Evolutionary conservation across 1,140 invertebrate genomes (phyloP), one percentile per base, ranked within the genome.

Genomic region (Calycopis cecrops): DNA sequence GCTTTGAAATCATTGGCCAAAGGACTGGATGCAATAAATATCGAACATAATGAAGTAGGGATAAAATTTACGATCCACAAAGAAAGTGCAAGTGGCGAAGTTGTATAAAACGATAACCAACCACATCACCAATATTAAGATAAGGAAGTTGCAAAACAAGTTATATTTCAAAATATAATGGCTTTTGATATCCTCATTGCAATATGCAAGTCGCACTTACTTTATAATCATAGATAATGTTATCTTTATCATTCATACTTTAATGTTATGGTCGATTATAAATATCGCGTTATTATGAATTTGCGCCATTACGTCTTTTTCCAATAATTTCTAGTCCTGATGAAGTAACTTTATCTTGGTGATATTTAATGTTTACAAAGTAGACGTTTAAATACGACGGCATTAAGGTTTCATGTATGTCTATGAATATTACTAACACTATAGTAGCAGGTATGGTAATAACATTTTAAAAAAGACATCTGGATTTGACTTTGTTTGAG

Each of bases 51-150:
- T 53, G 40, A 53, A 21, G 9, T 28, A 38, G 21, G 16, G 38
- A 28, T 33, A 21, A 52, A 53, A 49, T 59, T 54, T 53, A 59
- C 44, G 51, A 54, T 12, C 51, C 50, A 35, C 28, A 55, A 56
- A 61, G 59, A 61, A 61, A 61, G 59, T 52, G 59, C 33, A 61
- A 61, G 59, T 61, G 54, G 14, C 40, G 52, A 38, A 42, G 54
- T 50, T 17, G 10, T 57, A 50, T 59, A 53, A 44, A 53, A 28
- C 38, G 51, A 59, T 42, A 54, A 52, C 33, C 35, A 42, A 40
- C 42, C 38, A 38, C 49, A 53, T 53, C 38, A 42, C 28, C 18
- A 56, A 21, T 59, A 37, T 21, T 38, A 11, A 21, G 56, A 52
- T 57, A 57, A 57, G 52, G 58, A 60, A 60, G 58, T 55, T 47